Base-by-base conservation (phyloP, 2,113 vertebrate genomes). In the Tetrao urogallus region DNA sequence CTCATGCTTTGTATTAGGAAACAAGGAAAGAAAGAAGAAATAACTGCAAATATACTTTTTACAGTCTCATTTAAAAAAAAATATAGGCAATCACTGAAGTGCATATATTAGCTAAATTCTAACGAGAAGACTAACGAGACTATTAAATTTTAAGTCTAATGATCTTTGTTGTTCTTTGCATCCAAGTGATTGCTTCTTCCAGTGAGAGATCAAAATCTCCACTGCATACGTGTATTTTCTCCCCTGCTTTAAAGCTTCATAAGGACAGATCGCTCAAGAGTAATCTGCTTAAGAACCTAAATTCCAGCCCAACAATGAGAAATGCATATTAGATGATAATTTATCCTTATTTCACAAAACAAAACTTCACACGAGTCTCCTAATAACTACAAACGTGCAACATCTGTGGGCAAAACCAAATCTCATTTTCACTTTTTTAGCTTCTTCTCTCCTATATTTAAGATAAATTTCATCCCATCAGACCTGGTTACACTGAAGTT, bases 141-240 rank as follows among this genome's bases (percentile, higher is more conserved):
- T 92, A 50, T 95, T 97, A 97, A 94, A 96, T n/a, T 97, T 92
- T 95, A 95, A 97, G 79, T 86, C 79, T 54, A 75, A 28, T 72
- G 91, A 96, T 95, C 75, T 97, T 79, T 90, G 91, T 50, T 91
- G 84, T 65, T 63, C 63, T 80, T 94, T 72, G 60, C 27, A 84
- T 89, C 20, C 12, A 12, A 96, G 40, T 50, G 60, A 95, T 13
- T 94, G 36, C 32, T 93, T 86, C 92, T 83, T 86, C 58, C 86
- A 78, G 69, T 0, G 3, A 43, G 69, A 94, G 83, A 71, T 72
- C 74, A 48, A 89, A 93, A 28, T 80, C 75, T 90, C 71, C 36
- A 30, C 64, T 24, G n/a, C 40, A 71, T 73, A 36, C 6, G 22
- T 12, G 22, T 65, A 89, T 74, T 74, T 94, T 64, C 47, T 76